Evolutionary conservation across 2,113 vertebrate genomes (phyloP).

Genomic region (Siniperca chuatsi): DNA sequence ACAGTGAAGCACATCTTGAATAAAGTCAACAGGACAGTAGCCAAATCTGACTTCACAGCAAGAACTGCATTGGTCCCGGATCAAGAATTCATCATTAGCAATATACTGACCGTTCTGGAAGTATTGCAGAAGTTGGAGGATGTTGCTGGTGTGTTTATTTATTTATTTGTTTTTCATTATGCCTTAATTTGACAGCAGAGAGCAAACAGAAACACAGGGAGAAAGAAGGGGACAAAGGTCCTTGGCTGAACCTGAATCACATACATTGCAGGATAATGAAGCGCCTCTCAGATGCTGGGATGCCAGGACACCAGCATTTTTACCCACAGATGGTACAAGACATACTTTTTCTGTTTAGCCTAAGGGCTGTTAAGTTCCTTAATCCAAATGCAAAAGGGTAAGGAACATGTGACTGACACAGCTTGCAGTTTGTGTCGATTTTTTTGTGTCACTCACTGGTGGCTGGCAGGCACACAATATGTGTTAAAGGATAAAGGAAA

Average conservation of each 20-base stretch:
- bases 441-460: conserved; percentile 1
- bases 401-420: not conserved
- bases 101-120: not conserved
- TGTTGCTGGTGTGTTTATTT: not conserved
- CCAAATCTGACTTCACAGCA: not conserved
- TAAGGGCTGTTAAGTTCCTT: not conserved
- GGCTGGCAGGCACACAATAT: conserved; percentile 9
- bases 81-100: conserved; percentile 5
- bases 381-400: not conserved
- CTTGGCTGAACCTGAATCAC: not conserved
- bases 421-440: not conserved
- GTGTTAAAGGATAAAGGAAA: conserved; percentile 13
- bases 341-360: not conserved
- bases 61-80: not conserved
- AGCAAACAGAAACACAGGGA: not conserved
- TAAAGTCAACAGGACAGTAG: not conserved
- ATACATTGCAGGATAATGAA: not conserved
- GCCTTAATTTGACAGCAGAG: not conserved
- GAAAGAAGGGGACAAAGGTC: not conserved
- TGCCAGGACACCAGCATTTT: conserved; percentile 12
- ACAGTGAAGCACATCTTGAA: not conserved
- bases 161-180: not conserved
- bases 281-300: not conserved
- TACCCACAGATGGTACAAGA: conserved; percentile 15
- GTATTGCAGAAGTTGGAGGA: not conserved